Conservation (phyloP, 2,113 vertebrate species). For the Oostethus manadensis region DNA sequence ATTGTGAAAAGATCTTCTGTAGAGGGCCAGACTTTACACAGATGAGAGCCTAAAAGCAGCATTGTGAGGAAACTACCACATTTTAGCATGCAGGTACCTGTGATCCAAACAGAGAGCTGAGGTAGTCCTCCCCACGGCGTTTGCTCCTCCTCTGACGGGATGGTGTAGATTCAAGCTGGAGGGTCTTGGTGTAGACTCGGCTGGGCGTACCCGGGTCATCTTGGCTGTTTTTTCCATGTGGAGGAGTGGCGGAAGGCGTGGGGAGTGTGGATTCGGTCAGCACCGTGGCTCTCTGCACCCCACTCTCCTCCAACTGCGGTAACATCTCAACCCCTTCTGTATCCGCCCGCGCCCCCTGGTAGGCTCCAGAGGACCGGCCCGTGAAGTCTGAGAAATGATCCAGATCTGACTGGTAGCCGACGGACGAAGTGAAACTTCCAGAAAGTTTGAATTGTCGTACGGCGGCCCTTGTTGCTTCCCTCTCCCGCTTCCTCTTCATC, state of each 20-base stretch:
- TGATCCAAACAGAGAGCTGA: constrained; percentile 11
- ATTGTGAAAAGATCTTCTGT: no score
- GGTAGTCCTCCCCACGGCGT: neutral
- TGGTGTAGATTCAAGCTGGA: neutral
- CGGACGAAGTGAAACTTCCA: constrained; percentile 76
- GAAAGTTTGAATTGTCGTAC: constrained; percentile 46
- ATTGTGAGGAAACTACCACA: neutral
- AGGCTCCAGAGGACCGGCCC: constrained; percentile 1
- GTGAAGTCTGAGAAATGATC: constrained; percentile 25
- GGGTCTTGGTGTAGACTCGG: neutral
- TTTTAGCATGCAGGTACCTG: constrained; percentile 26
- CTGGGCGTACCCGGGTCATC: neutral
- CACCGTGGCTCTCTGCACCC: accelerated
- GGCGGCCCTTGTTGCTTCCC: constrained; percentile 30
- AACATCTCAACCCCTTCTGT: neutral
- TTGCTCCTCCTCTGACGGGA: constrained; percentile 18
- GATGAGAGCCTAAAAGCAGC: neutral
- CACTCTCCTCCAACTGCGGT: neutral
- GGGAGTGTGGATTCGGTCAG: neutral
- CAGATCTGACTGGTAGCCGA: constrained; percentile 63
- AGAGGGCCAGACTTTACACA: no score
- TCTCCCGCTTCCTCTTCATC: constrained; percentile 66
- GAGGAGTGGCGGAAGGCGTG: neutral
- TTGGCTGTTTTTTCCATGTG: neutral
- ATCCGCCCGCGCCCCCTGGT: constrained; percentile 44